These are phyloP conservation scores for Trachymyrmex cornetzi DNA, from an alignment of 1,140 invertebrate genomes.

Conservation along the genomic window DNA sequence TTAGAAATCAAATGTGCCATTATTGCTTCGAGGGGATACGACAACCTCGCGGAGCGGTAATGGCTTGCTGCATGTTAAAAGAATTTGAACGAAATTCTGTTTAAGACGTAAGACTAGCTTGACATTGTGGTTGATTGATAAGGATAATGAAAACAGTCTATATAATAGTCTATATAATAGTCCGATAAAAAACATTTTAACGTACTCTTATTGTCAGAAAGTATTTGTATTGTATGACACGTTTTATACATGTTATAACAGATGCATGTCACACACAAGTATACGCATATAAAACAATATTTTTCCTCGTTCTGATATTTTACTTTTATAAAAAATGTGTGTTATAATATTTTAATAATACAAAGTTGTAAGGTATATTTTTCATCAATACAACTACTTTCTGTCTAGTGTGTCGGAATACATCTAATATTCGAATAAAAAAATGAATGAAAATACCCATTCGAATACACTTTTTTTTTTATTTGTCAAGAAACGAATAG, in stretches of 20 bases:
- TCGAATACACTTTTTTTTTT: no score
- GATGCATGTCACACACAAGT: background rate
- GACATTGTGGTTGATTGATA: conserved; percentile 42
- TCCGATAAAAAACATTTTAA: conserved; percentile 3
- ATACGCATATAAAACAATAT: background rate
- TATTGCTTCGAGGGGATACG: conserved; percentile 76
- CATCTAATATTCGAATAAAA: no score
- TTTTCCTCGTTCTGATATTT: background rate
- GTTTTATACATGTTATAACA: conserved; percentile 24
- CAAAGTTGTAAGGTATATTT: background rate
- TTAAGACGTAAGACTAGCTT: conserved; percentile 61
- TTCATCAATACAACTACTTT: background rate
- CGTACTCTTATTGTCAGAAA: background rate
- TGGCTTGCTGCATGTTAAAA: conserved; percentile 77
- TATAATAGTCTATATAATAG: conserved; percentile 18
- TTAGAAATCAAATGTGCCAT: no score
- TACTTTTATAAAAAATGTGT: background rate
- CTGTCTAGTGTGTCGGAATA: background rate
- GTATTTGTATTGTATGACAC: conserved; percentile 8
- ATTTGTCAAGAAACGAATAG: no score
- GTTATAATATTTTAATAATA: conserved; percentile 14
- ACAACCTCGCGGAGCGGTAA: conserved; percentile 69
- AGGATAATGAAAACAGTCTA: conserved; percentile 26
- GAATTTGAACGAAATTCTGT: conserved; percentile 67
- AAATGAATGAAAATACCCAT: no score